Evolutionary conservation across 37 sponge, comb jelly and placozoan genomes (phyloP).

Genomic region (Amphimedon queenslandica): DNA sequence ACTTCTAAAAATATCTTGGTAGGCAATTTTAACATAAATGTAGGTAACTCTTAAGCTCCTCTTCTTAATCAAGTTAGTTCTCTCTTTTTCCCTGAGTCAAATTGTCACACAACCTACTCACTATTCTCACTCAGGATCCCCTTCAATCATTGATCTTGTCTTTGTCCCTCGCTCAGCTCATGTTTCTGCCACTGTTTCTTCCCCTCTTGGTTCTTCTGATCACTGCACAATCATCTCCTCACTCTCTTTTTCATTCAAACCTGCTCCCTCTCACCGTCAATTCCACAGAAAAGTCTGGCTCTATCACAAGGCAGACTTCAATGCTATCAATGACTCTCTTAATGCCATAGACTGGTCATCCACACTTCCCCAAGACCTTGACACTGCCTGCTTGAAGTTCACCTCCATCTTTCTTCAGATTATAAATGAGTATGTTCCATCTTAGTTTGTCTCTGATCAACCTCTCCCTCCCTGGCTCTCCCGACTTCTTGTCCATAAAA

Average conservation of each 20-base stretch:
- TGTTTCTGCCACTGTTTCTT: background rate
- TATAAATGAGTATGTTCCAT: no score
- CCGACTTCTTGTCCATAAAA: no score
- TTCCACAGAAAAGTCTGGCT: no score
- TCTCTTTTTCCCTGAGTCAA: background rate
- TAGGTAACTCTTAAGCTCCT: background rate
- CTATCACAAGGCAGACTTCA: no score
- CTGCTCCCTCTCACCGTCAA: no score
- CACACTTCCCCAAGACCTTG: no score
- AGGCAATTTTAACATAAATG: background rate
- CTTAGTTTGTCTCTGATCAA: no score
- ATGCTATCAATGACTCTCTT: no score
- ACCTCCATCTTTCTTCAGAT: no score
- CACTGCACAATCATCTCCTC: background rate
- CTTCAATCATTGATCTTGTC: background rate
- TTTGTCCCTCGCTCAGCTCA: background rate
- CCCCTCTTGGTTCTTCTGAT: constrained; percentile 2
- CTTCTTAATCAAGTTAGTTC: background rate
- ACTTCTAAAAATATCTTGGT: background rate
- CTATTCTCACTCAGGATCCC: constrained; percentile 1
- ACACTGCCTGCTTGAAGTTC: no score
- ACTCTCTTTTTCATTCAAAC: background rate
- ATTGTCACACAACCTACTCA: background rate
- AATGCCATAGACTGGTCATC: no score
- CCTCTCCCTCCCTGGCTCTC: no score